These are phyloP conservation scores for Penaeus monodon DNA, from an alignment of 2,888 invertebrate species.

Conservation along the genomic window DNA sequence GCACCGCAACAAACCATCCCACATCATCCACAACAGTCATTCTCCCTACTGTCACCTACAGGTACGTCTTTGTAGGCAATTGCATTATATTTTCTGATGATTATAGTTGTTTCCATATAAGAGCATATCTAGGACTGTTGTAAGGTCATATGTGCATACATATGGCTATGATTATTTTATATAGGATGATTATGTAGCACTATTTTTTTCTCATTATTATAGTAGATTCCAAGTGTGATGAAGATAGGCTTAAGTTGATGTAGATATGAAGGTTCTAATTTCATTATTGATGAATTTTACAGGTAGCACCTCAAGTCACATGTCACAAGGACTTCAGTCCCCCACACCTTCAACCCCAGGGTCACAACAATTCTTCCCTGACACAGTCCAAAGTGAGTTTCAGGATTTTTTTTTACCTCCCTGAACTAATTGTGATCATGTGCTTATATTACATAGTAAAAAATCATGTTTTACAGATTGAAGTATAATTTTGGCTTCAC, in stretches of 20 bases:
- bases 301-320: conserved; percentile 59
- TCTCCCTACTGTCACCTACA: conserved; percentile 56
- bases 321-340: conserved; percentile 59
- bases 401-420: neutral
- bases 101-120: neutral
- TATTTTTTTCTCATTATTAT: neutral
- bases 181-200: neutral
- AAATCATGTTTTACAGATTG: too few relatives aligned
- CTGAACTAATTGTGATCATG: neutral
- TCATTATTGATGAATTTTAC: neutral
- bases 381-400: conserved; percentile 42
- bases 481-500: too few relatives aligned
- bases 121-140: too few relatives aligned
- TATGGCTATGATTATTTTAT: neutral
- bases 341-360: conserved; percentile 54
- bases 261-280: neutral
- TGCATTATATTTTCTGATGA: neutral
- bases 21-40: conserved; percentile 52
- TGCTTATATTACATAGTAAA: too few relatives aligned
- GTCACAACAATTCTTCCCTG: conserved; percentile 54
- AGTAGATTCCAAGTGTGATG: neutral
- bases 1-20: conserved; percentile 55
- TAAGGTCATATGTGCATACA: neutral
- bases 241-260: too few relatives aligned
- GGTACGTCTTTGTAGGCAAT: conserved; percentile 22